phyloP scores from a whole-genome alignment of 23 tunicate species.

The Halocynthia roretzi region DNA sequence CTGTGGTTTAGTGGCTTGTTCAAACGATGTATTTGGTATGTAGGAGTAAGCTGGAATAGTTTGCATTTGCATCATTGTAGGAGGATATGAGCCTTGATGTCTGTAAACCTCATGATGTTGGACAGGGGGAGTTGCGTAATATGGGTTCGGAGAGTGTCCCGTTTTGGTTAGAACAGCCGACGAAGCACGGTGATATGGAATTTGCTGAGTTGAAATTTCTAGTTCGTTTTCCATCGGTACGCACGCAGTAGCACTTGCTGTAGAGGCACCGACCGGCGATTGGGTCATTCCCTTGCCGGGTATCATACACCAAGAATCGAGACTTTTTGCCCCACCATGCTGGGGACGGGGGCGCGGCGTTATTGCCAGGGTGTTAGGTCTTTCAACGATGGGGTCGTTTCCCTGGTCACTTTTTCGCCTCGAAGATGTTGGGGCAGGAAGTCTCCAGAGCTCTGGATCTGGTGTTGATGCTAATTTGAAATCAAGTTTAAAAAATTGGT shows the following conservation, averaged over 20 bases:
- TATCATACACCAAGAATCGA: constrained; percentile 7
- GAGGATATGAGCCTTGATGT: background rate
- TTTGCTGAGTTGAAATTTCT: too few relatives aligned
- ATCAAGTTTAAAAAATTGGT: background rate
- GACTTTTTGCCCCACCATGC: background rate
- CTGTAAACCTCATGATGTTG: constrained; percentile 30
- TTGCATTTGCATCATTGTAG: too few relatives aligned
- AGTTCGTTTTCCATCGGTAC: too few relatives aligned
- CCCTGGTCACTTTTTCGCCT: constrained; percentile 57
- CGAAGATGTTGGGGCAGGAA: constrained; percentile 71
- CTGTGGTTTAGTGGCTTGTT: too few relatives aligned
- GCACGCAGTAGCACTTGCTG: background rate
- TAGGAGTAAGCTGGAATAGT: too few relatives aligned
- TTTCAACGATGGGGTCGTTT: constrained; percentile 22
- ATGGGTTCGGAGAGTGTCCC: too few relatives aligned
- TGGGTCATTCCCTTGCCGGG: background rate
- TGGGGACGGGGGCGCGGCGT: constrained; percentile 75
- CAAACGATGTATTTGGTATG: too few relatives aligned
- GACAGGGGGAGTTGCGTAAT: constrained; percentile 31
- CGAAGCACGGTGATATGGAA: too few relatives aligned
- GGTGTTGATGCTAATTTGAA: constrained; percentile 51
- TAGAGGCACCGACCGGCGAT: constrained; percentile 32
- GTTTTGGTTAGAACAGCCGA: too few relatives aligned
- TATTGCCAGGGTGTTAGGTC: constrained; percentile 71
- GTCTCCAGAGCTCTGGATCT: constrained; percentile 83